Evolutionary conservation across 2,113 vertebrate genomes (phyloP), one percentile per base, ranked within the genome.

Genomic region (Tetraodon nigroviridis): DNA sequence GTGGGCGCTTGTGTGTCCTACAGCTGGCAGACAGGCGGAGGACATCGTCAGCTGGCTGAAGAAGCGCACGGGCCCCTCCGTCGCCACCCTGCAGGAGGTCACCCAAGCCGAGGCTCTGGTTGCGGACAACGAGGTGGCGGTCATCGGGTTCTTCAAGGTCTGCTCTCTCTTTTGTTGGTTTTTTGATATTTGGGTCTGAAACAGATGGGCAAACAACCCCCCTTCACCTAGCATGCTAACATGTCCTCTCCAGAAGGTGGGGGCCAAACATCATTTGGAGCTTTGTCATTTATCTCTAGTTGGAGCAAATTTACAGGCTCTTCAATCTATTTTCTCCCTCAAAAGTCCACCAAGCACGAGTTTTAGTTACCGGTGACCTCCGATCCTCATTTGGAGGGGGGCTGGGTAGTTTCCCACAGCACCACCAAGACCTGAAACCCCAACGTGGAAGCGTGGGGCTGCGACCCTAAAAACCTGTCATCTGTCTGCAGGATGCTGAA

Each of bases 61-160:
- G 90, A 99, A 99, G 61, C 93, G 95, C 71, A 98, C 95, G 0
- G 96, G 97, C 13, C 95, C 96, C 0, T 91, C 96, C 0, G 95
- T 96, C 0, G 44, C 88, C 8, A 78, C 86, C 0, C 73, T 99
- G 78, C 1, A 53, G 0, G 92, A 92, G 0, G 77, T 83, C 16
- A 80, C 89, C 0, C 88, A 92, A 2, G 92, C 91, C 0, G 92
- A 94, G 64, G 69, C 89, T 0, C 50, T 98, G 20, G 89, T 97
- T 50, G 93, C 93, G 0, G 91, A 93, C 82, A 93, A 73, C 0
- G 95, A 98, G 44, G 97, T 99, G 62, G 89, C 85, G 0, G 93
- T 98, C 75, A 90, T 99, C 6, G 97, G 97, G 0, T 98, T 99
- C 87, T 99, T 99, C 69, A 96, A 99, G 95, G 97, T 99, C 51